Conservation (phyloP, 1,140 invertebrate genomes). For the Ephestia elutella region DNA sequence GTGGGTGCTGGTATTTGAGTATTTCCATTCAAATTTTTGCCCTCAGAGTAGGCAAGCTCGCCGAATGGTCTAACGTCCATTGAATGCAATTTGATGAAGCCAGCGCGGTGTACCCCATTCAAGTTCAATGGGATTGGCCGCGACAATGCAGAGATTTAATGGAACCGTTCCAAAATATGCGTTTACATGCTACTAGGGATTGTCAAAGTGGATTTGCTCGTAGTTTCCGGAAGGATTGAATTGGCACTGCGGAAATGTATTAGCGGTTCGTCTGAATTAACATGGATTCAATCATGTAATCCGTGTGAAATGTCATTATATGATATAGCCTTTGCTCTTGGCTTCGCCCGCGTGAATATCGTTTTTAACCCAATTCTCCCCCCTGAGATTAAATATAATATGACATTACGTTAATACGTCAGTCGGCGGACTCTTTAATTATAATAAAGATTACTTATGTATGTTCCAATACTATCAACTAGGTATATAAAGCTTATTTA, state of each 20-base stretch:
- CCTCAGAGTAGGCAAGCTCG: conserved; percentile 52
- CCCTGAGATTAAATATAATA: no score
- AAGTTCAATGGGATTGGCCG: conserved; percentile 56
- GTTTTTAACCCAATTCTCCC: no score
- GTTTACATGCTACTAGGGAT: conserved; percentile 21
- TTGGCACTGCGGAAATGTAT: background rate
- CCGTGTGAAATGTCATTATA: no score
- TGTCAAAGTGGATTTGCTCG: conserved; percentile 17
- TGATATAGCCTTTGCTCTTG: no score
- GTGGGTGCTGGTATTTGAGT: conserved; percentile 15
- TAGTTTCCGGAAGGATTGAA: background rate
- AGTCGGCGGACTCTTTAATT: no score
- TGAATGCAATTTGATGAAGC: conserved; percentile 72
- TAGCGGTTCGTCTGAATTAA: no score
- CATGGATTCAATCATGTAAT: no score
- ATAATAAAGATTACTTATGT: no score
- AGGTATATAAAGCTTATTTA: no score
- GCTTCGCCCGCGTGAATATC: no score
- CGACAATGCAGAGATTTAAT: conserved; percentile 67
- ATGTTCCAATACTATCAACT: no score
- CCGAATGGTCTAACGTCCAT: conserved; percentile 68
- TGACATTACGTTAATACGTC: no score
- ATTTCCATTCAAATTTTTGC: conserved; percentile 73
- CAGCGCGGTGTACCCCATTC: conserved; percentile 58
- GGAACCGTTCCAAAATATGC: conserved; percentile 44